A percentile compares a stretch with the other conserved stretches of the same genome.
Conservation (phyloP, 2,888 invertebrate genomes). For the Ischnura elegans region DNA sequence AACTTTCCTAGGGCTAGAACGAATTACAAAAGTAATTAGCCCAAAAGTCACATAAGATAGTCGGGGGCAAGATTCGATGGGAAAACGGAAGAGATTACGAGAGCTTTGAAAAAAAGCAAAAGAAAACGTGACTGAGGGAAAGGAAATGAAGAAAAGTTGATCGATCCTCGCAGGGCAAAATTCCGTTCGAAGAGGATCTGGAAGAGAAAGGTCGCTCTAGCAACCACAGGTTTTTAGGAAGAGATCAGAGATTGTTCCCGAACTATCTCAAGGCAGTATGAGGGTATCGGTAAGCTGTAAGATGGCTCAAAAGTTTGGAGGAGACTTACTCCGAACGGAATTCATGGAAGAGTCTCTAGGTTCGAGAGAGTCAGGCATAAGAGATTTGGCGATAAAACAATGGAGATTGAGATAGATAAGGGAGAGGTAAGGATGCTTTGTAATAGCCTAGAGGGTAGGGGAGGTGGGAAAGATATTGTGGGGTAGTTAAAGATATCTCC, state of each 20-base stretch:
- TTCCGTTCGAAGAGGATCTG: background rate
- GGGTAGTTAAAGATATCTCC: constrained; percentile 10
- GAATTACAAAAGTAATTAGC: background rate
- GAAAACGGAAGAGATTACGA: background rate
- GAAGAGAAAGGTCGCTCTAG: background rate
- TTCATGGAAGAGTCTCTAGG: background rate
- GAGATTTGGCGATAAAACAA: background rate
- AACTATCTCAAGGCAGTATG: background rate
- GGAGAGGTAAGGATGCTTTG: background rate
- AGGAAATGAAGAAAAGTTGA: background rate
- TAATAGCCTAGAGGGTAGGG: background rate
- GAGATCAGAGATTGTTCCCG: background rate
- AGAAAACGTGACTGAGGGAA: background rate
- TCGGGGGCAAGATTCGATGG: background rate
- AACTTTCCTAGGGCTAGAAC: background rate
- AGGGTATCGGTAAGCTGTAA: background rate
- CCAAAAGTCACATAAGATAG: background rate
- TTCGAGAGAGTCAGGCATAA: background rate
- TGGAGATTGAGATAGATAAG: background rate
- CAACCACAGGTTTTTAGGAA: background rate
- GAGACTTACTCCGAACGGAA: background rate
- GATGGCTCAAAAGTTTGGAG: background rate
- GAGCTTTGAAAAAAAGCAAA: background rate
- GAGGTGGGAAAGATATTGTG: background rate
- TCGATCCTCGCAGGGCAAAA: background rate